Percentiles rank a stretch among this genome's conserved stretches.
Evolutionary conservation across 2,797 vertebrate genomes (phyloP).

Genomic region (Emys orbicularis): DNA sequence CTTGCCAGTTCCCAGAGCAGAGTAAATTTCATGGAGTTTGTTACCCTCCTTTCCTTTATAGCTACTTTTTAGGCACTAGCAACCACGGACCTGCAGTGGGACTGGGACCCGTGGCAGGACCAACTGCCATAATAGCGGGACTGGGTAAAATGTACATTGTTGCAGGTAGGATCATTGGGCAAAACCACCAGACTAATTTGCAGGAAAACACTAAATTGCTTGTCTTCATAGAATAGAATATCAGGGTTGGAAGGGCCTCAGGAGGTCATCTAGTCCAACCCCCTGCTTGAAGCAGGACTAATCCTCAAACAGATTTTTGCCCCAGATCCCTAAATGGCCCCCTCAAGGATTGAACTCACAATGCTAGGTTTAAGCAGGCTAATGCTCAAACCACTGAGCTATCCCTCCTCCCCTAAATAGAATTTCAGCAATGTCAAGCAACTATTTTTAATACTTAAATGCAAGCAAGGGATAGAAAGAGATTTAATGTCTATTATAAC

Average conservation of each 20-base stretch:
- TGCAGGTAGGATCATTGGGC: neutral
- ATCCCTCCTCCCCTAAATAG: neutral
- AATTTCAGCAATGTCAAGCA: neutral
- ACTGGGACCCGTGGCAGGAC: neutral
- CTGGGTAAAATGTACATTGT: neutral
- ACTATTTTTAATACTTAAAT: neutral
- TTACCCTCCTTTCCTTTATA: conserved; percentile 57
- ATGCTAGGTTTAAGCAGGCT: too few relatives aligned
- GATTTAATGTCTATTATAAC: neutral
- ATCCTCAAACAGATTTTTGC: too few relatives aligned
- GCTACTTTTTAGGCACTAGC: conserved; percentile 30
- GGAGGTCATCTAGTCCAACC: too few relatives aligned
- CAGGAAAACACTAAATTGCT: neutral
- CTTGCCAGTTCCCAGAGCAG: conserved; percentile 45
- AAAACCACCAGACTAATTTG: neutral
- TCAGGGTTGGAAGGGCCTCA: too few relatives aligned
- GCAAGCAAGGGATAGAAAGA: neutral
- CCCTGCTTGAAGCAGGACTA: too few relatives aligned
- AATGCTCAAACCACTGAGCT: too few relatives aligned
- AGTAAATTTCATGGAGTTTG: conserved; percentile 65
- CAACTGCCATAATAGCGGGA: too few relatives aligned
- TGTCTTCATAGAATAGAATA: too few relatives aligned
- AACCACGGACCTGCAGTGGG: too few relatives aligned
- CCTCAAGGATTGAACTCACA: too few relatives aligned
- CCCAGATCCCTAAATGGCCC: too few relatives aligned